Evolutionary conservation across 1,140 invertebrate genomes (phyloP), one percentile per base, ranked within the genome.

Genomic region (Hyposmocoma kahamanoa): DNA sequence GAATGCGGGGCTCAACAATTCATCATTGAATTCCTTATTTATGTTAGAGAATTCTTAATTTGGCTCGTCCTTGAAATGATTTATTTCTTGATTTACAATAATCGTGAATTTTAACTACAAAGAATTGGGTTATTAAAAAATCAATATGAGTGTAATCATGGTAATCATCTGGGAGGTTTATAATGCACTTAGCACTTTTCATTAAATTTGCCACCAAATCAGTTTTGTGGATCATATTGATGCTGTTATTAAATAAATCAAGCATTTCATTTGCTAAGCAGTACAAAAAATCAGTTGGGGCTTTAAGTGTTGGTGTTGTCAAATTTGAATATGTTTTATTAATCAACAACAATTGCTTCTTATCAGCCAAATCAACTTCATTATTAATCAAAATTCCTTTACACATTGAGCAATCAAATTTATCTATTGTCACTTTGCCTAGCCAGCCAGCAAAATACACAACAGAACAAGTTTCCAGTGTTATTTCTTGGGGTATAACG

Each of bases 381-480:
- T 50, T 28, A 22, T 42, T 42, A 17, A 43, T 19, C 22, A 50
- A 34, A 11, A 43, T 22, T 15, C 43, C 17, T 15, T 42, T 50
- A 26, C 41, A 50, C 13, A 42, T 20, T 22, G 0, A 22, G 43
- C 30, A 50, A 38, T 38, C 15, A 38, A 43, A 44, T 50, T 50
- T 50, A 22, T 43, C 38, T 3, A 50, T 38, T 26, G 28, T 44
- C 20, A 21, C 22, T 26, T 50, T 50, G 24, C 41, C 48, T 10
- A 50, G 26, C 41, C 42, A 50, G 22, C 48, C 48, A 24, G 48
- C 48, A 50, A 50, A 50, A 50, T 50, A 50, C 1, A 50, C 48
- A 44, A 44, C 26, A 22, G 48, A 50, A 38, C 48, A 50, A 17
- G 26, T 36, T 41, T 50, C 48, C 19, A 50, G 20, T 4, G 44